These are phyloP conservation scores for Diarsia dahlii DNA, from an alignment of 2,888 invertebrate genomes.

Conservation along the genomic window DNA sequence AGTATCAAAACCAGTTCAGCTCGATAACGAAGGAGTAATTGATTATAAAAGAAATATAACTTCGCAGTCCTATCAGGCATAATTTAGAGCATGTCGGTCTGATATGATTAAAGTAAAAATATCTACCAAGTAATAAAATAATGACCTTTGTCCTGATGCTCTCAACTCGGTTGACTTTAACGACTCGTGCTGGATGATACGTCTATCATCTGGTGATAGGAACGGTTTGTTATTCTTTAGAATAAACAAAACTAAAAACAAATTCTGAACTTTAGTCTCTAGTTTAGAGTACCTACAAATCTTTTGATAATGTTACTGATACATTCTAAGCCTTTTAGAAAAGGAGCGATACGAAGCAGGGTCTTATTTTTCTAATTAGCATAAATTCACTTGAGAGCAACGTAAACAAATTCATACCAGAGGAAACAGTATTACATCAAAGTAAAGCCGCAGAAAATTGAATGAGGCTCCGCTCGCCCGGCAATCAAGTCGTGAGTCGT, in stretches of 20 bases:
- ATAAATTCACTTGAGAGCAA: slow-evolving; percentile 30
- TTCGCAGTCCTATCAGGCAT: slow-evolving; percentile 19
- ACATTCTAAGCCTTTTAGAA: background rate
- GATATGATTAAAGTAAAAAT: slow-evolving; percentile 27
- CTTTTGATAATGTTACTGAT: background rate
- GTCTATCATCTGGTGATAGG: slow-evolving; percentile 31
- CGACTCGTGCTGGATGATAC: slow-evolving; percentile 14
- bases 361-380: slow-evolving; percentile 27
- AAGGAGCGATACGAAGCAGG: background rate
- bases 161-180: slow-evolving; percentile 22
- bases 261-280: slow-evolving; percentile 9
- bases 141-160: slow-evolving; percentile 34
- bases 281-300: background rate
- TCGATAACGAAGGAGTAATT: slow-evolving; percentile 33
- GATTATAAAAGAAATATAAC: slow-evolving; percentile 36
- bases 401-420: slow-evolving; percentile 37
- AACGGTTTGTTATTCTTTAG: slow-evolving; percentile 39
- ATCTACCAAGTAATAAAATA: slow-evolving; percentile 32
- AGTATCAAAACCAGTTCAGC: slow-evolving; percentile 26
- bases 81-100: slow-evolving; percentile 32
- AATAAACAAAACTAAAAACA: slow-evolving; percentile 8
- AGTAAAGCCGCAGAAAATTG: slow-evolving; percentile 47
- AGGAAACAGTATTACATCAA: slow-evolving; percentile 41
- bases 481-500: slow-evolving; percentile 53
- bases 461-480: slow-evolving; percentile 44